A percentile compares a stretch with the other conserved stretches of the same genome.
These are phyloP conservation scores for Cremastinae sp. DNA, from an alignment of 2,888 invertebrate genomes.

Conservation along the genomic window DNA sequence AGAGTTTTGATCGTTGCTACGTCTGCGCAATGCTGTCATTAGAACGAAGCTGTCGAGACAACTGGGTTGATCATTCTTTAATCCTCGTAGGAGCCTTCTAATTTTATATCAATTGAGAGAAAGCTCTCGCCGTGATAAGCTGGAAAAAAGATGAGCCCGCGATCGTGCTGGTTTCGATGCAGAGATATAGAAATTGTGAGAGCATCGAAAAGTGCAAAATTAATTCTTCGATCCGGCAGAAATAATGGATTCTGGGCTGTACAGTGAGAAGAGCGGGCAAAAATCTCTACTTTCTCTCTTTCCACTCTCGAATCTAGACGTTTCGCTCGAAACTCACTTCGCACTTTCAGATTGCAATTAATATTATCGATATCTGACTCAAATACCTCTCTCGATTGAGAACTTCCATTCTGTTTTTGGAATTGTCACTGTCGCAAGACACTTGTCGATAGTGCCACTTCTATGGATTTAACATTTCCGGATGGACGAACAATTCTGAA, in stretches of 20 bases:
- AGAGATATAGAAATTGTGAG: slow-evolving; percentile 40
- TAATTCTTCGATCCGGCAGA: slow-evolving; percentile 51
- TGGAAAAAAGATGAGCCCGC: background rate
- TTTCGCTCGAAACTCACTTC: slow-evolving; percentile 48
- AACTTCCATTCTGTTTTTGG: slow-evolving; percentile 19
- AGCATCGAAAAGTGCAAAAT: slow-evolving; percentile 51
- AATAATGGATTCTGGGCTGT: slow-evolving; percentile 54
- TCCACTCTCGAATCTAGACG: slow-evolving; percentile 28
- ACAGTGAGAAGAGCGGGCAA: background rate
- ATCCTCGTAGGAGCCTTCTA: slow-evolving; percentile 28
- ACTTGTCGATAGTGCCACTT: slow-evolving; percentile 9
- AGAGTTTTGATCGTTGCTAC: too few species aligned
- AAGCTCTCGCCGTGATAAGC: slow-evolving; percentile 38
- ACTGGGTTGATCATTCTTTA: slow-evolving; percentile 17
- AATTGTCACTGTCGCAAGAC: slow-evolving; percentile 19
- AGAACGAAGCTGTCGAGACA: background rate
- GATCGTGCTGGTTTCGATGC: slow-evolving; percentile 23
- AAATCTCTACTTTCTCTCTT: slow-evolving; percentile 43
- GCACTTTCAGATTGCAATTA: slow-evolving; percentile 52
- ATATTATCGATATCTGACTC: slow-evolving; percentile 54
- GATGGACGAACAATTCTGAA: background rate
- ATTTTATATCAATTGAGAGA: slow-evolving; percentile 40
- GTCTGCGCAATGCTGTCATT: slow-evolving; percentile 1
- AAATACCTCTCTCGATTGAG: background rate
- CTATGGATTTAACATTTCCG: slow-evolving; percentile 40